phyloP scores from a whole-genome alignment of 1,140 invertebrate species.

The Bombus ignitus region DNA sequence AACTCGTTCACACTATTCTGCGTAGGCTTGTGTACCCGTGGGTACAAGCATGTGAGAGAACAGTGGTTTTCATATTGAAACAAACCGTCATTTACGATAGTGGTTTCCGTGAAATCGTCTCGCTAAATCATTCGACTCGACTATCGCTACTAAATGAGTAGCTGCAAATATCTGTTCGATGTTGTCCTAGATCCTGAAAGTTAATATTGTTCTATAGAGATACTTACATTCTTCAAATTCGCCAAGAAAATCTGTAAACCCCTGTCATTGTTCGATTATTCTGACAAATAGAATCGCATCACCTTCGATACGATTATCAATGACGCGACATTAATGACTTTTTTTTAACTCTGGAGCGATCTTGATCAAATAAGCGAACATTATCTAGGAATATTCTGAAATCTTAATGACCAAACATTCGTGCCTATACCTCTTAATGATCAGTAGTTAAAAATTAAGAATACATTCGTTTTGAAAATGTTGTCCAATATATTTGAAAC shows the following conservation, averaged over 20 bases:
- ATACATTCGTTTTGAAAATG: neutral
- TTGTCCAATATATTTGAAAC: neutral
- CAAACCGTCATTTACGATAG: constrained; percentile 48
- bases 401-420: neutral
- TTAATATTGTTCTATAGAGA: too few relatives aligned
- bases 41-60: neutral
- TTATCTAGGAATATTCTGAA: neutral
- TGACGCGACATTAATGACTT: neutral
- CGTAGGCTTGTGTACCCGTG: neutral
- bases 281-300: neutral
- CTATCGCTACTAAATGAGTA: constrained; percentile 9
- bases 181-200: neutral
- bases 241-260: neutral
- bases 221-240: neutral
- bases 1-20: neutral
- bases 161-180: constrained; percentile 40
- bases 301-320: too few relatives aligned
- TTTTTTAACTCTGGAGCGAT: too few relatives aligned
- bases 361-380: neutral
- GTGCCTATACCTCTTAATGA: neutral
- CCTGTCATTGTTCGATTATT: neutral
- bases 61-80: constrained; percentile 62
- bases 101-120: constrained; percentile 51
- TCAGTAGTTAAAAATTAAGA: neutral
- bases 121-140: constrained; percentile 9